These are phyloP conservation scores for Apostichopus japonicus DNA, from an alignment of 35 echinoderm and acorn worm genomes.

Conservation along the genomic window DNA sequence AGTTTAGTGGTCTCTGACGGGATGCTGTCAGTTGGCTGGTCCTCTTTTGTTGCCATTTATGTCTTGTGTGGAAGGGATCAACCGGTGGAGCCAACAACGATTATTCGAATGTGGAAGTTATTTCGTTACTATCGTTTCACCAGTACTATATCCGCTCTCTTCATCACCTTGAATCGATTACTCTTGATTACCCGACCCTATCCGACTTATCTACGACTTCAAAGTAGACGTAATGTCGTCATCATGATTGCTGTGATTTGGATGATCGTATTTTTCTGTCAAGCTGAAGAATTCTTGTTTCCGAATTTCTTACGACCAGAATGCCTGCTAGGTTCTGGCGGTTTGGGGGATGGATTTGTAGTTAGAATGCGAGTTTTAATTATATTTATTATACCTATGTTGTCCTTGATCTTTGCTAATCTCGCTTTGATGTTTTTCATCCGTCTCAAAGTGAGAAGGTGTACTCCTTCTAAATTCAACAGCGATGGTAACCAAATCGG, in stretches of 20 bases:
- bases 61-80: neutral
- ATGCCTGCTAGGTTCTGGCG: neutral
- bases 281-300: neutral
- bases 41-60: neutral
- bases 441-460: neutral
- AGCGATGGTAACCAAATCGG: neutral
- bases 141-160: neutral
- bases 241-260: neutral
- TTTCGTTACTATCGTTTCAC: constrained; percentile 4
- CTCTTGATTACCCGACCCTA: constrained; percentile 2
- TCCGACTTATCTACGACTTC: neutral
- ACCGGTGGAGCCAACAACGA: neutral
- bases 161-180: neutral
- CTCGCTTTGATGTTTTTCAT: neutral
- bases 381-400: neutral
- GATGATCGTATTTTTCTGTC: neutral
- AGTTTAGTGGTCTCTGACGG: constrained; percentile 1
- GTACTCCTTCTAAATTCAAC: neutral
- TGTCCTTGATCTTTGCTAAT: neutral
- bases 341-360: neutral
- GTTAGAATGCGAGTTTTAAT: neutral
- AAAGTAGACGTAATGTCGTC: constrained; percentile 4
- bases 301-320: neutral
- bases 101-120: neutral
- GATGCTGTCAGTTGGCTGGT: neutral